Evolutionary conservation across 2,113 vertebrate species (phyloP), one percentile per base, ranked within the genome.

Genomic region (Rutilus rutilus): DNA sequence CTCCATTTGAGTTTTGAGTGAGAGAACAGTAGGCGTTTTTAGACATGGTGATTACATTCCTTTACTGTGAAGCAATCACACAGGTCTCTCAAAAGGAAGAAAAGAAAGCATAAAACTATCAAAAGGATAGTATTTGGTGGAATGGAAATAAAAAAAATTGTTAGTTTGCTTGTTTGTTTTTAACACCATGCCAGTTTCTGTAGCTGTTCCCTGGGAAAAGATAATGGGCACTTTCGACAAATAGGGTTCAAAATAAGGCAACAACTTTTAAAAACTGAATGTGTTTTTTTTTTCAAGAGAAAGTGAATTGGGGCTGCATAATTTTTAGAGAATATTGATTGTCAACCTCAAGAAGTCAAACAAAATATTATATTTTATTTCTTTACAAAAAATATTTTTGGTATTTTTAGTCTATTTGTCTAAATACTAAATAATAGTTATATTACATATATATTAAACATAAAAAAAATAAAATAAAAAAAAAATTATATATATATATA

Each of bases 11-110:
- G 77, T 78, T 11, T 78, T 19, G 33, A 25, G 78, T 62, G 78
- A 62, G 27, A 79, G n/a, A 81, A 21, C 2, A 17, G 39, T 64
- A 64, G 6, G 78, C 10, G 39, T 47, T 80, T 15, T 42, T 45
- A 47, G 78, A 80, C 78, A 27, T 25, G 57, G 57, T 62, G 78
- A 79, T 79, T 79, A 62, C 57, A 79, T 27, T 80, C n/a, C 14
- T 80, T 80, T 12, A 25, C 54, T 42, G 54, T 42, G 10, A 79
- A 79, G 60, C 57, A 45, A 79, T 42, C 36, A 25, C 7, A 45
- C 57, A 62, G 33, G 54, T 19, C 59, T 81, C 57, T 36, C 59
- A 39, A 65, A 80, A 30, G 47, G 8, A 78, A 79, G n/a, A 64
- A 81, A 81, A 15, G 25, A 64, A 65, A 80, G 33, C 36, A 65